A percentile compares a stretch with the other conserved stretches of the same genome.
These are phyloP conservation scores for Xyrauchen texanus DNA, from an alignment of 2,113 vertebrate species.

Conservation along the genomic window DNA sequence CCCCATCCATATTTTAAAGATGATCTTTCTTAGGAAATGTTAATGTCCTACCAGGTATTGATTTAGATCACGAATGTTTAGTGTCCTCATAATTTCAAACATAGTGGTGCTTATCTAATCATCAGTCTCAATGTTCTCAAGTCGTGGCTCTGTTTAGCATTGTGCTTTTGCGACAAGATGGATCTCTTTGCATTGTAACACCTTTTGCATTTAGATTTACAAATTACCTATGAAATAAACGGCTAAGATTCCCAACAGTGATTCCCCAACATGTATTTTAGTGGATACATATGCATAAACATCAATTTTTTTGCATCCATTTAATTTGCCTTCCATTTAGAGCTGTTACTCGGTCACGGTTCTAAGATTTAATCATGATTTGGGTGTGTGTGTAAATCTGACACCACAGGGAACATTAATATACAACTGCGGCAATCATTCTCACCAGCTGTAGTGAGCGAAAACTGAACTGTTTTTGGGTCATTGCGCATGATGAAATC, in stretches of 20 bases:
- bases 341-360: constrained; percentile 8
- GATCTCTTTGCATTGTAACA: not conserved
- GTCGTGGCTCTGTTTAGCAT: no score
- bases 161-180: not conserved
- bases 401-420: constrained; percentile 1
- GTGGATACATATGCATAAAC: no score
- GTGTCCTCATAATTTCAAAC: no score
- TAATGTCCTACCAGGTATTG: no score
- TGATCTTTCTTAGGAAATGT: no score
- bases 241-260: not conserved
- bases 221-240: not conserved
- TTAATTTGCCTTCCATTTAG: not conserved
- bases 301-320: not conserved
- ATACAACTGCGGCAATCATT: not conserved
- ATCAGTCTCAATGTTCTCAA: no score
- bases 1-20: no score
- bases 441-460: constrained; percentile 5
- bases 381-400: constrained; percentile 29
- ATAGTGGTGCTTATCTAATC: no score
- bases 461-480: constrained; percentile 1
- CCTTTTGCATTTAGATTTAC: not conserved
- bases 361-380: constrained; percentile 38
- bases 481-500: constrained; percentile 19
- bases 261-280: not conserved
- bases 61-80: no score